phyloP scores from a whole-genome alignment of 2,797 vertebrate species.

The Leucoraja ocellata region DNA sequence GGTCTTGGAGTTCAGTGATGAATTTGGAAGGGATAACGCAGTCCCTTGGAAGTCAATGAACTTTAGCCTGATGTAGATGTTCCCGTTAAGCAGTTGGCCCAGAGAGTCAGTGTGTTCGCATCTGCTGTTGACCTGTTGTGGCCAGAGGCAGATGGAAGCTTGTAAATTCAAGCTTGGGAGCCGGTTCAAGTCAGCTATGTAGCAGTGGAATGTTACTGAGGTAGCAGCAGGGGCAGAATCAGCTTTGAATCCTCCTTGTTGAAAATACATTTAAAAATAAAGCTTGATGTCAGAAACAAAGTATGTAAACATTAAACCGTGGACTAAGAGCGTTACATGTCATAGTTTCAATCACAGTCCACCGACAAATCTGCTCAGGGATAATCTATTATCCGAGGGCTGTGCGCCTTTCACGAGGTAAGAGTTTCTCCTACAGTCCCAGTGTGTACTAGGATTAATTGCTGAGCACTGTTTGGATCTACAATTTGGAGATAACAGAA shows the following conservation, averaged over 20 bases:
- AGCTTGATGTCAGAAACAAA: not conserved
- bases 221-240: not conserved
- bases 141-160: too few species aligned
- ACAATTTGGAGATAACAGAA: not conserved
- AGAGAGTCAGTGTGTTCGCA: too few species aligned
- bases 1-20: too few species aligned
- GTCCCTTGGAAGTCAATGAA: too few species aligned
- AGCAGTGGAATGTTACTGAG: not conserved
- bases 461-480: not conserved
- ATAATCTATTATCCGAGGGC: not conserved
- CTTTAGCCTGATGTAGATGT: too few species aligned
- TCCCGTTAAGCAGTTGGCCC: too few species aligned
- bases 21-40: too few species aligned
- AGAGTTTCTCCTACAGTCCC: not conserved
- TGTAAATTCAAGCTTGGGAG: too few species aligned
- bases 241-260: not conserved
- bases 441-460: not conserved
- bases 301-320: not conserved
- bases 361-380: not conserved
- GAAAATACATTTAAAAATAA: not conserved
- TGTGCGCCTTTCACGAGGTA: not conserved
- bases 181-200: not conserved
- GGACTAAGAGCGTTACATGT: not conserved
- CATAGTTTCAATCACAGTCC: not conserved
- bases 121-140: too few species aligned